Percentiles rank a stretch among this genome's conserved stretches.
phyloP scores from a whole-genome alignment of 1,140 invertebrate species.

The Tetramorium alpestre region DNA sequence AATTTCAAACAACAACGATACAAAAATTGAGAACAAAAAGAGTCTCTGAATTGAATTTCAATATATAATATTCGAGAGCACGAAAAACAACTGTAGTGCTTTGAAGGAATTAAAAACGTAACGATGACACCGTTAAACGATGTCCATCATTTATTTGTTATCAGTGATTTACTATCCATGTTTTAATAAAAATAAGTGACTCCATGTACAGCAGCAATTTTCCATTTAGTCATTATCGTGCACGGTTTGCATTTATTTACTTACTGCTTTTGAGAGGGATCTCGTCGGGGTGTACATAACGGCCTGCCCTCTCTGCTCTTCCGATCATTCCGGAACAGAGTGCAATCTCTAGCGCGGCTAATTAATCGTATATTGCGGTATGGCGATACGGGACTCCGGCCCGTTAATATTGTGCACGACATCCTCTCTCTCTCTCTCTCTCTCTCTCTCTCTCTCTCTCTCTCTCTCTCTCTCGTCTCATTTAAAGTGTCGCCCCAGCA shows the following conservation, averaged over 20 bases:
- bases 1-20: neutral
- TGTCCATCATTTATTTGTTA: neutral
- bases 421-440: neutral
- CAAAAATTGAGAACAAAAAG: neutral
- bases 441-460: too few species aligned
- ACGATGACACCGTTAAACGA: neutral
- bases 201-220: conserved; percentile 3
- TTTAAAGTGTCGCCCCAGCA: conserved; percentile 8
- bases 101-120: neutral
- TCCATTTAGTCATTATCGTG: neutral
- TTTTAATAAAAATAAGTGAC: neutral
- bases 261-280: neutral
- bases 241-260: neutral
- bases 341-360: conserved; percentile 37
- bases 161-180: neutral
- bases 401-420: conserved; percentile 31
- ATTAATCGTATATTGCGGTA: conserved; percentile 44
- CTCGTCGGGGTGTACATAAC: neutral
- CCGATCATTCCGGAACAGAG: conserved; percentile 5
- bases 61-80: neutral
- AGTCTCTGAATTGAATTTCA: neutral
- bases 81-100: neutral
- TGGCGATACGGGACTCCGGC: neutral
- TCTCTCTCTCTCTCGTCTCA: neutral
- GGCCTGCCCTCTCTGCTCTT: neutral